Conservation (phyloP, 2,113 vertebrate genomes). For the Menura novaehollandiae region DNA sequence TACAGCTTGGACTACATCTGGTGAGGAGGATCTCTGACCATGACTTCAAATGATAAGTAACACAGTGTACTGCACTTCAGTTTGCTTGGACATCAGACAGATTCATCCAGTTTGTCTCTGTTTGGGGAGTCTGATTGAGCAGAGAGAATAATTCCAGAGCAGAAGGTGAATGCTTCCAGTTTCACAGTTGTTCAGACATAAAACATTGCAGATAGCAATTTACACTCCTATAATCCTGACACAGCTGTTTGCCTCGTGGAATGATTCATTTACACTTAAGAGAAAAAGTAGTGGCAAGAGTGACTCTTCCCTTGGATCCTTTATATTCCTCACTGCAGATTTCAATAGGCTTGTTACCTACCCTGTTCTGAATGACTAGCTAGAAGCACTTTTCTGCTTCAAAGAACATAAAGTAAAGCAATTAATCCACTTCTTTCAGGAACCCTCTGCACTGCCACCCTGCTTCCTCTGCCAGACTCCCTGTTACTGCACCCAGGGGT, state of each 20-base stretch:
- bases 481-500: not conserved
- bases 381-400: slow-evolving; percentile 32
- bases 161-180: not conserved
- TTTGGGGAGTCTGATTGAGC: not conserved
- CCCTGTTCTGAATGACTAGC: not conserved
- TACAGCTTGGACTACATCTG: not conserved
- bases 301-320: not conserved
- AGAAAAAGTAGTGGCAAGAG: not conserved
- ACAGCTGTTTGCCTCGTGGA: not conserved
- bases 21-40: not conserved
- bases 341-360: slow-evolving; percentile 14
- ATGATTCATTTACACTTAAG: slow-evolving; percentile 38
- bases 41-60: not conserved
- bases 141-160: not conserved
- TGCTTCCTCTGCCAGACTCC: not conserved
- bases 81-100: not conserved
- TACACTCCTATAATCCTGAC: slow-evolving; percentile 7
- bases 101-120: not conserved
- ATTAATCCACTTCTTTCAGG: slow-evolving; percentile 27
- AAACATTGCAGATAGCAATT: slow-evolving; percentile 25
- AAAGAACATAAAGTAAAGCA: slow-evolving; percentile 33
- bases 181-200: not conserved
- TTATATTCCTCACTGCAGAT: not conserved
- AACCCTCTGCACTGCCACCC: not conserved
- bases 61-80: not conserved